These are phyloP conservation scores for Cephus runcator DNA, from an alignment of 2,888 invertebrate genomes.

Conservation along the genomic window DNA sequence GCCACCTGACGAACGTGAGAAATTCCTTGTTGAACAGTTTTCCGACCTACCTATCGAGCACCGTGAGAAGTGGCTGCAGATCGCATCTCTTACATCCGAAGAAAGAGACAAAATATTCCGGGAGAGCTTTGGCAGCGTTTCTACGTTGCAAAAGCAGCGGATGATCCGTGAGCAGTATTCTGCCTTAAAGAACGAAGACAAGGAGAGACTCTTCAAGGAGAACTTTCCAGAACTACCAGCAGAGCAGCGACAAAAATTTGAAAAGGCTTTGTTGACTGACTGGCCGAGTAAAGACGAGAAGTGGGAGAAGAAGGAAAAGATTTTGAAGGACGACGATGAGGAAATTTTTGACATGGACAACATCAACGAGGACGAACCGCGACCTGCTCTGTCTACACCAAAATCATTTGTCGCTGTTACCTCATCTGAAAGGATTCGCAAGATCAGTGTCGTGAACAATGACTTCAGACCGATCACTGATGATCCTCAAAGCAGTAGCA, in stretches of 20 bases:
- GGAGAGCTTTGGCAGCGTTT: conserved; percentile 55
- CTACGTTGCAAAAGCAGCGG: conserved; percentile 57
- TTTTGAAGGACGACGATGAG: conserved; percentile 66
- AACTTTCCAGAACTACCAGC: conserved; percentile 61
- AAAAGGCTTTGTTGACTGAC: conserved; percentile 66
- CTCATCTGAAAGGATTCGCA: conserved; percentile 69
- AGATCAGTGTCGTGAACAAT: conserved; percentile 72
- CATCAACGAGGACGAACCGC: conserved; percentile 67
- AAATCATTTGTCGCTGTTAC: conserved; percentile 68
- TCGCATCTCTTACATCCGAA: conserved; percentile 57
- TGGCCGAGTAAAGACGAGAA: conserved; percentile 46
- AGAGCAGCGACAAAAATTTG: conserved; percentile 69
- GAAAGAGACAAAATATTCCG: conserved; percentile 59
- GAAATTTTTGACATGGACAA: conserved; percentile 78
- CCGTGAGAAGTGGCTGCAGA: conserved; percentile 60
- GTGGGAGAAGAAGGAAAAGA: conserved; percentile 41
- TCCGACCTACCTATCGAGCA: conserved; percentile 58
- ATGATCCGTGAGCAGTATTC: conserved; percentile 62
- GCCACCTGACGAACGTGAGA: conserved; percentile 58
- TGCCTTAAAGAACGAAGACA: conserved; percentile 57
- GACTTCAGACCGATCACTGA: conserved; percentile 73
- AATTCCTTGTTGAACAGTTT: conserved; percentile 58
- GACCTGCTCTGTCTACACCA: conserved; percentile 45
- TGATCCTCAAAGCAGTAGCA: conserved; percentile 41
- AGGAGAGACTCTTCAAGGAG: conserved; percentile 60